Evolutionary conservation across 2,797 vertebrate genomes (phyloP), one percentile per base, ranked within the genome.

Genomic region (Naso thynnoides): DNA sequence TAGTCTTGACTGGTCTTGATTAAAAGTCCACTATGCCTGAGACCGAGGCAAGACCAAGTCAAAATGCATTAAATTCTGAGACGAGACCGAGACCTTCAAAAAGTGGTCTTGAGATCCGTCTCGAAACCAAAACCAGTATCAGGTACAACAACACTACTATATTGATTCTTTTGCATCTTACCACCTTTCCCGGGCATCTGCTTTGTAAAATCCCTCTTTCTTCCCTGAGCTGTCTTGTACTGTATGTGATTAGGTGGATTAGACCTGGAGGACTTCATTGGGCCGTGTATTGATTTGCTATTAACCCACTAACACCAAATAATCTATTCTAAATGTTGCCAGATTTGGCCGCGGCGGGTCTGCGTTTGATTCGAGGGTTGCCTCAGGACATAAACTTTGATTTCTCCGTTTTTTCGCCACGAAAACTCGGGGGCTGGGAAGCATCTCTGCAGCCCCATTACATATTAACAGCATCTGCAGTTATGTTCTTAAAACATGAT

Each of bases 401-500:
- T 93, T 91, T 87, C 80, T 79, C 64, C 19, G 49, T 36, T 64
- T 88, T 88, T 87, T 78, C 23, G 6, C 56, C 24, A 4, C 33
- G 59, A 85, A 88, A 86, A 84, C 50, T 67, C 50, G 0, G 16
- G 55, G 64, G 76, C 42, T 41, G 76, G 71, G 53, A 69, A 76
- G 86, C 88, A 90, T 95, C 93, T 94, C 89, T 69, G 84, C 76
- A 87, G 82, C 79, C 89, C 74, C 91, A 91, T 93, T 93, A 91
- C 90, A 83, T 88, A 90, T 92, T 93, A 83, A 93, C 91, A 85
- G 86, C 85, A 88, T 91, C 86, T 84, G 84, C 87, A 87, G 90
- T 92, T 95, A 92, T 91, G 88, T 89, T 89, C 87, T 84, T 73
- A 86, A 92, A 92, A 89, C 84, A 87, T 83, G 90, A 91, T 91